These are phyloP conservation scores for Aricia artaxerxes DNA, from an alignment of 2,888 invertebrate species.

Conservation along the genomic window DNA sequence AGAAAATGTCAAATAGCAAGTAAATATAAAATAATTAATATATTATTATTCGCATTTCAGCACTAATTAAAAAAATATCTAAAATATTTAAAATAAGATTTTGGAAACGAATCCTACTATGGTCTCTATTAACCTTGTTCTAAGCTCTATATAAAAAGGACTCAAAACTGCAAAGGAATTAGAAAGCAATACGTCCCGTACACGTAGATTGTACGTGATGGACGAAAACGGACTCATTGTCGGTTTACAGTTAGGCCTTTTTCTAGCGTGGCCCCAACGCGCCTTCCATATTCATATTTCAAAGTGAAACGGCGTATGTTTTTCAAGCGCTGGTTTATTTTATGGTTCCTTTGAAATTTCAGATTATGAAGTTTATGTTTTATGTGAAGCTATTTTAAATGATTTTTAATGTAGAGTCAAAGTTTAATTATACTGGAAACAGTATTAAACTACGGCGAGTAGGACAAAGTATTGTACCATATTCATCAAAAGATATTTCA, in stretches of 20 bases:
- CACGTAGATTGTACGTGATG: slow-evolving; percentile 70
- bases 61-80: too few relatives aligned
- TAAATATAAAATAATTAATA: too few relatives aligned
- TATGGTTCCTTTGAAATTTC: background rate
- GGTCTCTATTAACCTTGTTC: background rate
- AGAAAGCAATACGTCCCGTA: slow-evolving; percentile 51
- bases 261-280: slow-evolving; percentile 60
- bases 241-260: slow-evolving; percentile 74
- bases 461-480: too few relatives aligned
- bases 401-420: too few relatives aligned
- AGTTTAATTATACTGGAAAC: too few relatives aligned
- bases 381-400: background rate
- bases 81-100: too few relatives aligned
- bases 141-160: slow-evolving; percentile 6
- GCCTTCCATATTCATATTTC: slow-evolving; percentile 67
- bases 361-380: background rate
- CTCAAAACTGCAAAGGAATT: slow-evolving; percentile 24
- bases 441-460: too few relatives aligned
- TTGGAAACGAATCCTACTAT: too few relatives aligned
- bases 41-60: too few relatives aligned
- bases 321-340: slow-evolving; percentile 6
- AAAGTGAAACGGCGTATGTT: slow-evolving; percentile 56
- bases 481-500: too few relatives aligned
- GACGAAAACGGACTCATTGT: slow-evolving; percentile 68
- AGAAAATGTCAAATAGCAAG: too few relatives aligned